Conservation (phyloP, 2,797 vertebrate species). For the Eulemur albifrons region DNA sequence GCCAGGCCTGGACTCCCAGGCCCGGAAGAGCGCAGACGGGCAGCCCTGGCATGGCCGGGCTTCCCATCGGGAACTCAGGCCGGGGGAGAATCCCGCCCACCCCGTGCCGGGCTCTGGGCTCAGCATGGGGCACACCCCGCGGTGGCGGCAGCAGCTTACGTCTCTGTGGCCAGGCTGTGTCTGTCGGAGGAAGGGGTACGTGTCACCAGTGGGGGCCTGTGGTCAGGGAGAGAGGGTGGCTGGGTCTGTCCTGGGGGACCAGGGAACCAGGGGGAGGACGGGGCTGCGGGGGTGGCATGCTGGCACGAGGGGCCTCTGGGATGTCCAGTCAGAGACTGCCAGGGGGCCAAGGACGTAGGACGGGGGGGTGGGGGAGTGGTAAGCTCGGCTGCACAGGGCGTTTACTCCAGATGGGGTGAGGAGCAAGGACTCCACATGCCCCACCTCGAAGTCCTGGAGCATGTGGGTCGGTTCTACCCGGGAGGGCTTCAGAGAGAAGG, state of each 20-base stretch:
- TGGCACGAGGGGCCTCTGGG: background rate
- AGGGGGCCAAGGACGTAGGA: background rate
- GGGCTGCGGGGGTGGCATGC: background rate
- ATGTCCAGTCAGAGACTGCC: background rate
- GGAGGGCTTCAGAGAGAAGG: background rate
- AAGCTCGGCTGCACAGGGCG: fast-evolving
- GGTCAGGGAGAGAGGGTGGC: background rate
- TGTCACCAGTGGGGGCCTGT: fast-evolving
- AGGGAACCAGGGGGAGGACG: background rate
- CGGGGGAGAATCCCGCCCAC: too few relatives aligned
- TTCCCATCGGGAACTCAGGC: background rate
- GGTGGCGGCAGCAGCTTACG: background rate
- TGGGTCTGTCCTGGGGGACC: background rate
- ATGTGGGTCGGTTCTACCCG: background rate
- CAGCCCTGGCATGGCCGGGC: background rate
- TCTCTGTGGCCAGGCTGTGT: background rate
- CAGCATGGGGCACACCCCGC: background rate
- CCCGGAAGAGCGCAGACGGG: background rate
- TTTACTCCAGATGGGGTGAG: background rate
- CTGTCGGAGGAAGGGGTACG: background rate
- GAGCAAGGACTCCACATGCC: background rate
- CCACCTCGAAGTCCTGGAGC: background rate
- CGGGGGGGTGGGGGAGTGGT: background rate
- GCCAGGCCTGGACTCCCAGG: background rate
- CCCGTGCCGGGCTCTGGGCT: background rate